phyloP scores from a whole-genome alignment of 2,888 invertebrate genomes.

The Eupeodes latifasciatus region DNA sequence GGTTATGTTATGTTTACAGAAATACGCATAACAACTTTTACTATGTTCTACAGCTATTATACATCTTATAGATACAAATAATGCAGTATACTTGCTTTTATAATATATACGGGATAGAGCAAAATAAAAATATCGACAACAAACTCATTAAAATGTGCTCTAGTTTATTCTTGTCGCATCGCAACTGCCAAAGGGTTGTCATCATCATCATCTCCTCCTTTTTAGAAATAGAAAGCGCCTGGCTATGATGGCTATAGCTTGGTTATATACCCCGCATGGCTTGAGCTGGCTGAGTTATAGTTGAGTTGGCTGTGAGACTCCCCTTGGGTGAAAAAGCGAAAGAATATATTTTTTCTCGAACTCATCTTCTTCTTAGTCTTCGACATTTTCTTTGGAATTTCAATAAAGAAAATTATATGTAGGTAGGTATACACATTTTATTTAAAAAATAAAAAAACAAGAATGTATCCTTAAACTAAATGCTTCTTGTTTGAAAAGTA shows the following conservation, averaged over 20 bases:
- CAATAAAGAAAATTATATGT: constrained; percentile 36
- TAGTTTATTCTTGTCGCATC: constrained; percentile 69
- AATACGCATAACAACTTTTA: constrained; percentile 45
- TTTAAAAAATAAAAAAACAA: constrained; percentile 27
- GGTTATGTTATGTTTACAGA: constrained; percentile 46
- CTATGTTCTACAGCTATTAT: constrained; percentile 3
- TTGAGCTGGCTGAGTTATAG: not conserved
- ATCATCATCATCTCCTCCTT: constrained; percentile 24
- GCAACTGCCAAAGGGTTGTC: constrained; percentile 72
- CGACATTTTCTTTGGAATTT: constrained; percentile 56
- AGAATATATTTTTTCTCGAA: constrained; percentile 17
- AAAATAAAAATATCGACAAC: constrained; percentile 61
- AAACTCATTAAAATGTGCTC: constrained; percentile 74
- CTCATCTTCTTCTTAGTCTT: constrained; percentile 39
- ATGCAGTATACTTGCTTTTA: constrained; percentile 47
- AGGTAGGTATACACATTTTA: not conserved
- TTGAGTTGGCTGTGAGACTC: not conserved
- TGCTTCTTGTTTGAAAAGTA: constrained; percentile 51
- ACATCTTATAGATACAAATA: constrained; percentile 12
- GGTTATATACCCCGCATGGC: constrained; percentile 6
- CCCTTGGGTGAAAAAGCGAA: constrained; percentile 41
- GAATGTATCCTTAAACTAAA: constrained; percentile 64
- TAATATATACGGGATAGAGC: not conserved
- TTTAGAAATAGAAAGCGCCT: not conserved
- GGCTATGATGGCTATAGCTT: constrained; percentile 3